These are phyloP conservation scores for Aricia artaxerxes DNA, from an alignment of 2,888 invertebrate species.

Conservation along the genomic window DNA sequence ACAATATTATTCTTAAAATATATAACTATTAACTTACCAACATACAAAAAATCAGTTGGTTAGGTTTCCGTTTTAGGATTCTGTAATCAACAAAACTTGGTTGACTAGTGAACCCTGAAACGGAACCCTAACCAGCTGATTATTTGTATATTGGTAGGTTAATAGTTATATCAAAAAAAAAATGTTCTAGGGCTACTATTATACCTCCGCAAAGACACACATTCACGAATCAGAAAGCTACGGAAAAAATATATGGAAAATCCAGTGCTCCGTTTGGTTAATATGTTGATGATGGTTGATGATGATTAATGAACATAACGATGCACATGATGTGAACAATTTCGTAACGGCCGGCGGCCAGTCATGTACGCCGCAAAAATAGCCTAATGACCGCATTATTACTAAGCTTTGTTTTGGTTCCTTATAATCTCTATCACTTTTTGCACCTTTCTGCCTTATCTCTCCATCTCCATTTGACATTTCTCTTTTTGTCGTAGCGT, in stretches of 20 bases:
- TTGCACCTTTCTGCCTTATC: background rate
- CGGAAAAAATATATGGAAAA: background rate
- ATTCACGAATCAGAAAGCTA: background rate
- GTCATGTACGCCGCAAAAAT: conserved; percentile 6
- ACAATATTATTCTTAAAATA: too few relatives aligned
- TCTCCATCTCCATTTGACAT: background rate
- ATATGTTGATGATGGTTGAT: background rate
- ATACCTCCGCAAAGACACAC: too few relatives aligned
- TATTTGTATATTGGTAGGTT: too few relatives aligned
- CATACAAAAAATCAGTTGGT: too few relatives aligned
- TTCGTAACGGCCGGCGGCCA: background rate
- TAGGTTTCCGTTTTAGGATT: too few relatives aligned
- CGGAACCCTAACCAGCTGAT: too few relatives aligned
- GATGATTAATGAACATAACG: background rate
- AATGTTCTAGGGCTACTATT: too few relatives aligned
- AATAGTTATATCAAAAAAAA: too few relatives aligned
- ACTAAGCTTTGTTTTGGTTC: background rate
- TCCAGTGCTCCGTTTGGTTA: background rate
- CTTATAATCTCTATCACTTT: background rate
- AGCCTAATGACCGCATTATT: conserved; percentile 12
- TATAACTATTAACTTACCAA: too few relatives aligned
- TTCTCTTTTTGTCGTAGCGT: too few relatives aligned
- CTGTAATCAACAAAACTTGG: too few relatives aligned
- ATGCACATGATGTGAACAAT: background rate
- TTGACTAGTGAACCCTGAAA: too few relatives aligned